Conservation (phyloP, 1,140 invertebrate species). For the Drosophila rufa region DNA sequence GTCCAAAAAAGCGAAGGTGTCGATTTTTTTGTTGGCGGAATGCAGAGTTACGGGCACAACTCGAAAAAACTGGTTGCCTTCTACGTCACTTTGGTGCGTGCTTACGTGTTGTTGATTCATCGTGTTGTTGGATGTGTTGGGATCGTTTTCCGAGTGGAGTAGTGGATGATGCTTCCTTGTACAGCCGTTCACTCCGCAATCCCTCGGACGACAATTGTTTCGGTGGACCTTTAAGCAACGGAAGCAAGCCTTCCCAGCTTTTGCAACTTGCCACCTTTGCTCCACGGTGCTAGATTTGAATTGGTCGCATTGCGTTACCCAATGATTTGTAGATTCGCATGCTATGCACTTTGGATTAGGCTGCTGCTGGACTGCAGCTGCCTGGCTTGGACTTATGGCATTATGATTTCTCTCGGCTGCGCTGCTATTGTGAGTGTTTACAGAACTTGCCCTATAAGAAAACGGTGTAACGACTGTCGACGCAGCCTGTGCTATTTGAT, state of each 20-base stretch:
- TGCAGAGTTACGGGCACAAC: neutral
- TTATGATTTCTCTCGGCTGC: too few species aligned
- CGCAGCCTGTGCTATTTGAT: too few species aligned
- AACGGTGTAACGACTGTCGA: too few species aligned
- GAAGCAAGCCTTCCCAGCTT: constrained; percentile 1
- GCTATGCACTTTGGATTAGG: neutral
- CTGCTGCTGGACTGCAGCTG: neutral
- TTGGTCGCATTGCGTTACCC: too few species aligned
- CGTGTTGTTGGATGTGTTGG: neutral
- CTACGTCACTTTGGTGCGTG: neutral
- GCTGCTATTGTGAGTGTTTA: too few species aligned
- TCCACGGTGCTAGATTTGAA: neutral
- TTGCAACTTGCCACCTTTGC: neutral
- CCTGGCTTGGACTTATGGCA: too few species aligned
- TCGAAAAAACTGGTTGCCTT: neutral
- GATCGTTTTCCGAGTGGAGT: constrained; percentile 1
- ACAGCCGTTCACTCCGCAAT: neutral
- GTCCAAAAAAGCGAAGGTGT: too few species aligned
- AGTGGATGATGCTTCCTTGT: neutral
- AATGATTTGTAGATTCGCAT: neutral
- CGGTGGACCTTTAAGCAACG: neutral
- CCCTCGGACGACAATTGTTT: neutral
- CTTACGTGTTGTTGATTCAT: neutral
- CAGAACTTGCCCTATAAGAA: too few species aligned
- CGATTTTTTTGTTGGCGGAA: neutral